Evolutionary conservation across 2,113 vertebrate species (phyloP), one percentile per base, ranked within the genome.

Genomic region (Thinocorus orbignyianus): DNA sequence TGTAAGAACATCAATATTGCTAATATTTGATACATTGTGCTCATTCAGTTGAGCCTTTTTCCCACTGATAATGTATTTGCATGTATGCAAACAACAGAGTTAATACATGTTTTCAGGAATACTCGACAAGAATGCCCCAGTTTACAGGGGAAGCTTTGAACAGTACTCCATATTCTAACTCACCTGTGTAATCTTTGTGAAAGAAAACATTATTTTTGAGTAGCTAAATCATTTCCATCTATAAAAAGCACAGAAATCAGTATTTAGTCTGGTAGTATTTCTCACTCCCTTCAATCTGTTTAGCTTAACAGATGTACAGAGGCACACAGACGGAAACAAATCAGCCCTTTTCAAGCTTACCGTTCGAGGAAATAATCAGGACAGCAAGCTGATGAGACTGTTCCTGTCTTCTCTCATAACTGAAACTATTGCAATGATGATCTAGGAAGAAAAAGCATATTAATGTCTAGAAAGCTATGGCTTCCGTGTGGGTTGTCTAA

Each of bases 351-450:
- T 55, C 80, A 83, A 81, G 76, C 79, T 70, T 88, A 39, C 33
- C 83, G 31, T 41, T 94, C 58, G 78, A 81, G 85, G 82, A 92
- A 92, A 93, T 66, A 94, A 93, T 80, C 68, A 90, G 79, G 39
- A 79, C 60, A 90, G 48, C 1, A 39, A 95, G 35, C 51, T 73
- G 55, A 30, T 73, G 60, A 41, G 30, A 17, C 35, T 78, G 7
- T 48, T 46, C 13, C 19, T 37, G 23, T 44, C 30, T 71, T 60
- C 35, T 92, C 25, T 71, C 46, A 20, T 55, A 70, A 70, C 8
- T 54, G 41, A 84, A 85, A 77, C 33, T 39, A 37, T 70, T 58
- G 15, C 44, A 68, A 2, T 48, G 31, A 5, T 76, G 28, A 65
- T 61, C 49, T 3, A 41, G 9, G 37, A 77, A 81, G 23, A 64